A percentile compares a stretch with the other conserved stretches of the same genome.
These are phyloP conservation scores for Pogonognathellus flavescens DNA, from an alignment of 1,140 invertebrate species.

Conservation along the genomic window DNA sequence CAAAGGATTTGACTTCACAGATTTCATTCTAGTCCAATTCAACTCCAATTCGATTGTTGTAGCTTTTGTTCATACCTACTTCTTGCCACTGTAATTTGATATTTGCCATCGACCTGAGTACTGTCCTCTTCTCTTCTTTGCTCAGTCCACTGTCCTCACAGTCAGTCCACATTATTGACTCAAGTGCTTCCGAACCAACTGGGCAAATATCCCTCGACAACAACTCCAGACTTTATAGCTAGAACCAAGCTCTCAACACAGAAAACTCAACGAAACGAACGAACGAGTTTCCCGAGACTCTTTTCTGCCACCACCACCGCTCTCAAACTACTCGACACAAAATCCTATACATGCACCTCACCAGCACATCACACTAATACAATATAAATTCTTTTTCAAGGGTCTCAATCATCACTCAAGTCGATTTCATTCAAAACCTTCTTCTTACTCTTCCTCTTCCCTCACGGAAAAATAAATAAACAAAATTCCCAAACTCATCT, in stretches of 20 bases:
- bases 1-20: conserved; percentile 63
- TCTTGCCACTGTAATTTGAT: conserved; percentile 44
- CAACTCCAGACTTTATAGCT: neutral
- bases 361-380: neutral
- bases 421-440: no score
- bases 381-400: neutral
- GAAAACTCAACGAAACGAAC: neutral
- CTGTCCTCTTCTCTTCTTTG: neutral
- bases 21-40: conserved; percentile 64
- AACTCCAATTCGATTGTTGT: conserved; percentile 65
- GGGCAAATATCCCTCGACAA: no score
- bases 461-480: no score
- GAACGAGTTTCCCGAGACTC: neutral
- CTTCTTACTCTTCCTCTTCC: neutral
- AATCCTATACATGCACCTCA: neutral
- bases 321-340: neutral
- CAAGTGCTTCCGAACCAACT: conserved; percentile 1
- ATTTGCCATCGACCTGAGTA: conserved; percentile 44
- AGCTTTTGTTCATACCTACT: conserved; percentile 54
- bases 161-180: neutral
- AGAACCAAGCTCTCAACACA: neutral
- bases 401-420: no score
- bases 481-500: neutral
- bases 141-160: neutral
- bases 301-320: neutral